These are phyloP conservation scores for Drosophila paranaensis DNA, from an alignment of 2,888 invertebrate genomes.

Conservation along the genomic window DNA sequence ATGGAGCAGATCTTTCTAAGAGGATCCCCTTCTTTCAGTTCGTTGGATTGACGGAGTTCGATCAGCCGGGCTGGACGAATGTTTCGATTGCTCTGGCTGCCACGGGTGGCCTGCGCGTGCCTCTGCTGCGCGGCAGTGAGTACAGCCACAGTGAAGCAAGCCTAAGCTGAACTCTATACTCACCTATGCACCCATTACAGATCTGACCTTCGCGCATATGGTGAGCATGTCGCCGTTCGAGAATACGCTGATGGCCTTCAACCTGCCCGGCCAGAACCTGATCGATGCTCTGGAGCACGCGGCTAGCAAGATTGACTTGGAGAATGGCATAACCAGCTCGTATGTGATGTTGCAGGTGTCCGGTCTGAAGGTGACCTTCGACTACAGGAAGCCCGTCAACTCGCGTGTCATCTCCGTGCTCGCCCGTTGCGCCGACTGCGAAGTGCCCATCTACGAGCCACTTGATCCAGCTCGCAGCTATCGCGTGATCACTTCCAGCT, in stretches of 20 bases:
- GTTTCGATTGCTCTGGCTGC: slow-evolving; percentile 89
- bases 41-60: slow-evolving; percentile 76
- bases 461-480: slow-evolving; percentile 87
- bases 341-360: slow-evolving; percentile 86
- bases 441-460: slow-evolving; percentile 87
- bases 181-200: slow-evolving; percentile 83
- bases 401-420: slow-evolving; percentile 86
- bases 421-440: slow-evolving; percentile 75
- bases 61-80: slow-evolving; percentile 87
- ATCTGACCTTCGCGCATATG: slow-evolving; percentile 89
- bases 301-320: slow-evolving; percentile 81
- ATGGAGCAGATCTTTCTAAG: not conserved
- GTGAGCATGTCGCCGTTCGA: slow-evolving; percentile 91
- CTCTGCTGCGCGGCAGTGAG: slow-evolving; percentile 88
- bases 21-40: slow-evolving; percentile 52
- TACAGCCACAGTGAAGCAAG: slow-evolving; percentile 5
- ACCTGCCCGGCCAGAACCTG: slow-evolving; percentile 88
- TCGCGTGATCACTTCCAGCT: slow-evolving; percentile 87
- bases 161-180: not conserved
- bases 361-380: slow-evolving; percentile 86
- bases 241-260: slow-evolving; percentile 90
- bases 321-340: slow-evolving; percentile 58
- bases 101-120: slow-evolving; percentile 89
- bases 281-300: slow-evolving; percentile 88
- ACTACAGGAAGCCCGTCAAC: slow-evolving; percentile 87